Conservation (phyloP, 2,113 vertebrate species). For the Hylia prasina region DNA sequence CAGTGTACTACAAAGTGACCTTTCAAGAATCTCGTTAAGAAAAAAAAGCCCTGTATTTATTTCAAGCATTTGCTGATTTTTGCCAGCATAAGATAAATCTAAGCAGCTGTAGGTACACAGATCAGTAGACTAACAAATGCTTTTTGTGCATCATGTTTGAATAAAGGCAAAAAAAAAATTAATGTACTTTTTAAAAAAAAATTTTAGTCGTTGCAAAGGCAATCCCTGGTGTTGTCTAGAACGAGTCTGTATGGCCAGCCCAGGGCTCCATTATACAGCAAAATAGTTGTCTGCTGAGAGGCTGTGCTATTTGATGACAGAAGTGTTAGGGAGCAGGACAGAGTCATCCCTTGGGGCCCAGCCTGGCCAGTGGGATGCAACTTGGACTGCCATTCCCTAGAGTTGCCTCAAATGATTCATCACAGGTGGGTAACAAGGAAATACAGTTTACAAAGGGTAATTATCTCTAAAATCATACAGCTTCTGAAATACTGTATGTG, state of each 20-base stretch:
- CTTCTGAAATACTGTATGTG: not conserved
- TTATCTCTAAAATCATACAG: not conserved
- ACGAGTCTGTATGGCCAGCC: not conserved
- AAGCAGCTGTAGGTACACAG: not conserved
- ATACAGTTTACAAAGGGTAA: not conserved
- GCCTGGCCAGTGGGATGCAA: not conserved
- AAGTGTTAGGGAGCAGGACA: not conserved
- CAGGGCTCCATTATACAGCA: not conserved
- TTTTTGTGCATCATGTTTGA: not conserved
- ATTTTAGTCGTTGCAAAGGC: not conserved
- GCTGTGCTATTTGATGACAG: not conserved
- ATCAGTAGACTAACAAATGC: not conserved
- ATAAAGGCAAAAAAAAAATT: not conserved
- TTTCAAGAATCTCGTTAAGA: not conserved
- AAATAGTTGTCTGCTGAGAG: not conserved
- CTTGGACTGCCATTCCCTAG: not conserved
- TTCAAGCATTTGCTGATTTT: not conserved
- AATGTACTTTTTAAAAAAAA: too few relatives aligned
- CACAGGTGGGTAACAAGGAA: not conserved
- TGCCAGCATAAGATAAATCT: not conserved
- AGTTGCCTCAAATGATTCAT: not conserved
- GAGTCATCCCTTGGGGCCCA: rapidly evolving
- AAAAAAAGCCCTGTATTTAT: not conserved
- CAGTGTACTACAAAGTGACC: not conserved
- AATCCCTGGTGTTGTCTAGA: not conserved